Evolutionary conservation across 1,140 invertebrate species (phyloP), one percentile per base, ranked within the genome.

Genomic region (Neoseiulus cucumeris): DNA sequence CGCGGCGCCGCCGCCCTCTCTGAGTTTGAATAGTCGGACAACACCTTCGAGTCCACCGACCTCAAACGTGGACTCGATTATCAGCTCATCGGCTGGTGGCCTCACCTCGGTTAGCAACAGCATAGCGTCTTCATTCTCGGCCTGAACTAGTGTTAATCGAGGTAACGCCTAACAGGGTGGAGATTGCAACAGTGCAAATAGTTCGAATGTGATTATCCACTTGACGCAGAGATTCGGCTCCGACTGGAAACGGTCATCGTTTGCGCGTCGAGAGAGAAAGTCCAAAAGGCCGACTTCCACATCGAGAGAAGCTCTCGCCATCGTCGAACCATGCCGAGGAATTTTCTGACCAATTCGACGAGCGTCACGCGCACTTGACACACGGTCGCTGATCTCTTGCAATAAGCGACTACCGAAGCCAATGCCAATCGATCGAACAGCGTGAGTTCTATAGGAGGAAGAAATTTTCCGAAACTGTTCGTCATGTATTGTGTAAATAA

Each of bases 71-170:
- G 51, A 59, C 51, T 20, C 51, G 14, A 59, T 59, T 14, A 59
- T 59, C 14, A 59, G 51, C 33, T 59, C 51, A 33, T 18, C 51
- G 14, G 22, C 51, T n/a, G 22, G 25, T 33, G 51, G 51, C 4
- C 22, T 59, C 14, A 29, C 51, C 14, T 59, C 51, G 14, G 51
- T 59, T 59, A 59, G 51, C 51, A 59, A 59, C 51, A 59, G 51
- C 22, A 59, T 59, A 59, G 33, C 25, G 2, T 59, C 51, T 18
- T 59, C 51, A 5, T 59, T 59, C 22, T 59, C 51, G 14, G 51
- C 25, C 33, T 59, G 51, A 59, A 25, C 33, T 25, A 39, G 33
- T 39, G 33, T 39, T 39, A 39, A 39, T 39, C 33, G 33, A 39
- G 33, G 33, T 39, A 9, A 39, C 33, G 33, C 33, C 33, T 39